Evolutionary conservation across 2,113 vertebrate species (phyloP).

Genomic region (Vulpes vulpes): DNA sequence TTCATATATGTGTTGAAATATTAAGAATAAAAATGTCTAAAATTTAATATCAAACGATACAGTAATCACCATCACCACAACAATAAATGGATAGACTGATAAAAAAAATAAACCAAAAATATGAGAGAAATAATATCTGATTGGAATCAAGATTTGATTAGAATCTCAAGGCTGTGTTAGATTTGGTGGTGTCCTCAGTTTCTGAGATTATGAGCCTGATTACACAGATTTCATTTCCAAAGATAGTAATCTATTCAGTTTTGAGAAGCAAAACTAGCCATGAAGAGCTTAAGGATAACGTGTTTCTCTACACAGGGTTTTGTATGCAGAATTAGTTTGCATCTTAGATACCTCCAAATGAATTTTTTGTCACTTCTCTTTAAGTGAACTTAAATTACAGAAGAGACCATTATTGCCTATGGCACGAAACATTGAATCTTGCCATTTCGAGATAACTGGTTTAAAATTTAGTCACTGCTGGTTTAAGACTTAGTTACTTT

Average conservation of each 20-base stretch:
- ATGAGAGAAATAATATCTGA: neutral
- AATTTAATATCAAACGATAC: constrained; percentile 20
- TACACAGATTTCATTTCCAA: neutral
- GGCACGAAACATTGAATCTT: neutral
- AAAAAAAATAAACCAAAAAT: neutral
- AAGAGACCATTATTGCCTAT: neutral
- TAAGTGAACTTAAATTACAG: neutral
- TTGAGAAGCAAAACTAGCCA: neutral
- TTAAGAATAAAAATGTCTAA: neutral
- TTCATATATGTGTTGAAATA: neutral
- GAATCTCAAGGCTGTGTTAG: neutral
- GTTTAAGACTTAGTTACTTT: neutral
- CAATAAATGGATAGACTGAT: neutral
- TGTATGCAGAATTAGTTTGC: neutral
- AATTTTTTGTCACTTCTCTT: constrained; percentile 31
- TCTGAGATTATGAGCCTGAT: neutral
- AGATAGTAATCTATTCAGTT: neutral
- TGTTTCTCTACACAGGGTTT: neutral
- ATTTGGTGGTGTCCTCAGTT: neutral
- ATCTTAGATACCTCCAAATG: neutral
- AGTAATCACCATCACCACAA: neutral
- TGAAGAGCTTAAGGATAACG: neutral
- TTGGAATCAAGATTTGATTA: no score
- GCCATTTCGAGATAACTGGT: neutral
- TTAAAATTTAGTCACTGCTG: neutral